Conservation (phyloP, 2,113 vertebrate genomes). For the Oreotrochilus melanogaster region DNA sequence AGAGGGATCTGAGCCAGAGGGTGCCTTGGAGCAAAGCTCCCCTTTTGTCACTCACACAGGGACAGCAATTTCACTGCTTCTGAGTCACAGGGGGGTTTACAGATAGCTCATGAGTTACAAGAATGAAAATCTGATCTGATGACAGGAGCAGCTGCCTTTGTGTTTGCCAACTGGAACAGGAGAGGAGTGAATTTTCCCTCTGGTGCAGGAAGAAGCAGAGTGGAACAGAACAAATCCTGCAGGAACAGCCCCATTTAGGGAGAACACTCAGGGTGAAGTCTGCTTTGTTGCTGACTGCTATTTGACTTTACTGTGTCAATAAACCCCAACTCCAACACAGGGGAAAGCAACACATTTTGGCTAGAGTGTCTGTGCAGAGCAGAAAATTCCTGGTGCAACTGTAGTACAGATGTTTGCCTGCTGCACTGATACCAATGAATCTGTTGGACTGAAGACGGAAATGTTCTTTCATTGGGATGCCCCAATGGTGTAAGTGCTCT, state of each 20-base stretch:
- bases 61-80: background rate
- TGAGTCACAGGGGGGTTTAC: background rate
- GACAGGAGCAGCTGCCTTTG: background rate
- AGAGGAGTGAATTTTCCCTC: background rate
- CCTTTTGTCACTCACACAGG: background rate
- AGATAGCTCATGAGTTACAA: background rate
- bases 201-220: background rate
- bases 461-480: background rate
- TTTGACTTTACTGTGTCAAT: background rate
- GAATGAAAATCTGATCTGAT: background rate
- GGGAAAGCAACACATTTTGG: background rate
- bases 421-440: fast-evolving
- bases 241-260: background rate
- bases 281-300: background rate
- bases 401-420: background rate
- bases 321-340: background rate
- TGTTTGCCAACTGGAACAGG: background rate
- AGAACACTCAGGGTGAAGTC: background rate
- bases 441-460: background rate
- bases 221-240: background rate
- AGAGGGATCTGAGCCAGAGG: background rate
- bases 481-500: fast-evolving
- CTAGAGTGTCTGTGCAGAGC: background rate
- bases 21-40: background rate
- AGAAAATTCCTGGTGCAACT: background rate